A percentile compares a stretch with the other conserved stretches of the same genome.
Evolutionary conservation across 2,888 invertebrate genomes (phyloP).

Genomic region (Dyspetes luteomarginatus): DNA sequence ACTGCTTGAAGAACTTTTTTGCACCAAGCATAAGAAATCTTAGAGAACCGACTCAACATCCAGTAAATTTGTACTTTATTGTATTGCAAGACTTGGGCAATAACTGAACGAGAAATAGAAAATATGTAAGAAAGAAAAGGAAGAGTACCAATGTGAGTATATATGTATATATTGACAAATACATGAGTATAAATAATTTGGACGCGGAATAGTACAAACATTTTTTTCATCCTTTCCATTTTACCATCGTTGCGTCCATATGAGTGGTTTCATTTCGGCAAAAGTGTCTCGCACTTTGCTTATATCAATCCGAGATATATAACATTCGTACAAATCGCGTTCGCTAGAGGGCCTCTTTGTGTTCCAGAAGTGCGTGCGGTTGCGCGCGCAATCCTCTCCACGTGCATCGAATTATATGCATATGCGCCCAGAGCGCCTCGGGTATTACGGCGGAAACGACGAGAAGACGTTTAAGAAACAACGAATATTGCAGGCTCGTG

Average conservation of each 20-base stretch:
- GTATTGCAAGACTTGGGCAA: neutral
- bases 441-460: too few species aligned
- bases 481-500: conserved; percentile 33
- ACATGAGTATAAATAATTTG: neutral
- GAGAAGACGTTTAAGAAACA: conserved; percentile 3
- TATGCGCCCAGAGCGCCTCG: too few species aligned
- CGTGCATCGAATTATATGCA: too few species aligned
- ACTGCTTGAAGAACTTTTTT: neutral
- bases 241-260: conserved; percentile 70
- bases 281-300: conserved; percentile 6
- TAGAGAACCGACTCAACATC: neutral
- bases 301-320: neutral
- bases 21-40: neutral
- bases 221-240: conserved; percentile 30
- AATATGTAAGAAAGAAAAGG: too few species aligned
- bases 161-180: neutral
- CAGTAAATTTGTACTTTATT: conserved; percentile 28
- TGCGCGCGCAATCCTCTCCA: too few species aligned
- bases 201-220: neutral
- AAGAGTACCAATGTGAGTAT: too few species aligned
- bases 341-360: too few species aligned
- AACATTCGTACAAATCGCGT: too few species aligned
- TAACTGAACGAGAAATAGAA: conserved; percentile 18
- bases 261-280: conserved; percentile 77
- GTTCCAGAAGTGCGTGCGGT: too few species aligned